Percentiles rank a stretch among this genome's conserved stretches.
These are phyloP conservation scores for Scaptomyza pallida DNA, from an alignment of 1,140 invertebrate species.

Conservation along the genomic window DNA sequence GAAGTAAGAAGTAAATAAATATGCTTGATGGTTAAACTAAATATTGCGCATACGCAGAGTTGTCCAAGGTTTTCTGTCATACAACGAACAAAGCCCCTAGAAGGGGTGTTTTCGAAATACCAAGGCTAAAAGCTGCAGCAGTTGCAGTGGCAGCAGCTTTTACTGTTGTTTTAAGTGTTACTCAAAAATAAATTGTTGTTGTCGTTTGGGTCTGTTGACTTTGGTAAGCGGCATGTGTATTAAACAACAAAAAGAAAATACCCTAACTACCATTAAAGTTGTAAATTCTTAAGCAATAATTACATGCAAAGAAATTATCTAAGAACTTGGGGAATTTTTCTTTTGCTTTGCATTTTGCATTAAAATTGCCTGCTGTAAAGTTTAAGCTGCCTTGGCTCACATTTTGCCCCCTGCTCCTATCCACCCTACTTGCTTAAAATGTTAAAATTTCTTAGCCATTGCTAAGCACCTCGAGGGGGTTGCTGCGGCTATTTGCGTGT, in stretches of 20 bases:
- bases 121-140: constrained; percentile 18
- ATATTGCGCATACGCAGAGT: constrained; percentile 50
- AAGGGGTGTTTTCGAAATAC: constrained; percentile 19
- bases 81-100: constrained; percentile 8
- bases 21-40: constrained; percentile 30
- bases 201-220: not conserved
- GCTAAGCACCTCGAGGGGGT: constrained; percentile 11
- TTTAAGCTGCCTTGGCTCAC: not conserved
- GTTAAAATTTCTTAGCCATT: constrained; percentile 26
- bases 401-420: not conserved
- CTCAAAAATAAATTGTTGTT: not conserved
- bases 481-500: constrained; percentile 54
- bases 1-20: constrained; percentile 35
- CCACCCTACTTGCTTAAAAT: constrained; percentile 13
- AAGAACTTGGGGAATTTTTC: not conserved
- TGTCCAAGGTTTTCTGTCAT: constrained; percentile 41
- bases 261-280: not conserved
- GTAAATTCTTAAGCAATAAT: not conserved
- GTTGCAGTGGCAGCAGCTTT: not conserved
- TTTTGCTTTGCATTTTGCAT: constrained; percentile 3
- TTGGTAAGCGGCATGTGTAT: not conserved
- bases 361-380: not conserved
- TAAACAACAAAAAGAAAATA: too few relatives aligned
- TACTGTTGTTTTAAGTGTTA: not conserved
- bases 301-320: not conserved